Evolutionary conservation across 2,113 vertebrate species (phyloP), one percentile per base, ranked within the genome.

Genomic region (Piaya cayana): DNA sequence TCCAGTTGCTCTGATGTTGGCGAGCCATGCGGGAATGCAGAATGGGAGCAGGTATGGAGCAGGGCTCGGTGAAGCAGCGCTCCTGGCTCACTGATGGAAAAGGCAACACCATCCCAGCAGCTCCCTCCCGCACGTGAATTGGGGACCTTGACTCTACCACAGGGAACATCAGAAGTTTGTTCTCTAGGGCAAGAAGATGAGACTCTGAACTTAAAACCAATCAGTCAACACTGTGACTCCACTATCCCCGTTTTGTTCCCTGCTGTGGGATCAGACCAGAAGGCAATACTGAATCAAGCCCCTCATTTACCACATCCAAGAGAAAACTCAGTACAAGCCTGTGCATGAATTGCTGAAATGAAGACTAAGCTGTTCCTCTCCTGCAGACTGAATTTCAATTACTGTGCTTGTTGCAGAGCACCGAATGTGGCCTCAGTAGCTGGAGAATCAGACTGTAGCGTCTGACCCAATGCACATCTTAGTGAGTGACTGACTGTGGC

Each of bases 331-430:
- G 43, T 19, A 45, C 14, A 16, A 15, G 13, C 43, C 43, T 45
- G 43, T 19, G 43, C 18, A 17, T 45, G 43, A 45, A 45, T 45
- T 45, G 43, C 72, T 77, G 34, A 95, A 94, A 96, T 62, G 63
- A 77, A 88, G 68, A 82, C 88, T 89, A 91, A 95, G 83, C 72
- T 69, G 79, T 92, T 96, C 94, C 76, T 78, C 71, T 90, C 60
- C 95, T 49, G 55, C 86, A 79, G 95, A 9, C 63, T 88, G 90
- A 92, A 92, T 97, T 94, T 65, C 95, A 92, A 90, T 97, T 92
- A 56, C 88, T 50, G 49, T 39, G 45, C 82, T 93, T 68, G 55
- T 78, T 93, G 87, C 91, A 86, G 83, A 1, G 0, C 52, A 30
- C 81, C 56, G 83, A 94, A 88, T 56, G 62, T 79, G 75, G 68